Base-by-base conservation (phyloP, 2,113 vertebrate genomes). In the Cnemophilus loriae region DNA sequence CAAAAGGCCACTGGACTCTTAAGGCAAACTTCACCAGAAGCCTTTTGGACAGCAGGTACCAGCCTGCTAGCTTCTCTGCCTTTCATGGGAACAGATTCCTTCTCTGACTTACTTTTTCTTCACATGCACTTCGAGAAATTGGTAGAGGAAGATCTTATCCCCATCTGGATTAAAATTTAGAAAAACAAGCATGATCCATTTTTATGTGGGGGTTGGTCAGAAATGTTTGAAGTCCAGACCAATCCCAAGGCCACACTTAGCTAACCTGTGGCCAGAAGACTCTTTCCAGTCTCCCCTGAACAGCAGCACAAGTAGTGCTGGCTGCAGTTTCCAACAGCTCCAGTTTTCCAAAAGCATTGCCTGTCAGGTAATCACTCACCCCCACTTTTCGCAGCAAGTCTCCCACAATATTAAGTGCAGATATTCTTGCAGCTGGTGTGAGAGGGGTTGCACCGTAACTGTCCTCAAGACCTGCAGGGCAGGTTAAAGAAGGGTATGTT, bases 321-420 rank as follows among this genome's bases (percentile, higher is more conserved):
- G 23, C 68, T 77, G 52, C 49, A n/a, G 55, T 21, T 53, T 30
- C 22, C 41, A 32, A 17, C 11, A 77, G 46, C 27, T 59, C 35
- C 30, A 15, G 32, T 50, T 30, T 57, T 39, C 39, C 61, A 67
- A 65, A 32, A 53, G n/a, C 46, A 16, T 1, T 32, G 21, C 16
- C 42, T 70, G 67, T 35, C 64, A 88, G 37, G 9, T 7, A 39
- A 89, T n/a, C 64, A 50, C 41, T 86, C 97, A 99, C 99, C 97
- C 99, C 99, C 3, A 99, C 99, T 99, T 99, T 99, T 86, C 98
- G 98, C 69, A 99, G 98, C 80, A 99, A 98, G 95, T 99, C 99
- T 59, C 99, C 99, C 13, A 99, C 99, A 1, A 99, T 99, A 96
- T 99, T 99, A 47, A 99, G 98, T 14, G 99, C 99, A 60, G 99